Evolutionary conservation across 2,113 vertebrate genomes (phyloP), one percentile per base, ranked within the genome.

Genomic region (Ictalurus furcatus): DNA sequence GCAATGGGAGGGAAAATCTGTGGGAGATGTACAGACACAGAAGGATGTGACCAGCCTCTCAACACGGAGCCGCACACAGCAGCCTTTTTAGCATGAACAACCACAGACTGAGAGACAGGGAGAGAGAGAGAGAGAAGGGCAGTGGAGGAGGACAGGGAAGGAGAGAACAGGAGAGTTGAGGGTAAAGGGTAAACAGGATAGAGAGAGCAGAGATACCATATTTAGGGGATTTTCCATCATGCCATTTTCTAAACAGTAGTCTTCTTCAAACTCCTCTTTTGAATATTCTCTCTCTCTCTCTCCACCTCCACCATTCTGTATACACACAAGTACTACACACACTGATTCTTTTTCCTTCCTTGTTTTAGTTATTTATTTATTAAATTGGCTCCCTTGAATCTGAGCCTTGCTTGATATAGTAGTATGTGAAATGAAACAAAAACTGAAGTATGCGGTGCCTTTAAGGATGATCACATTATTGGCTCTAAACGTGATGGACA

Each of bases 31-130:
- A 85, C 87, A 83, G 90, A 85, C 83, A 85, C 84, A 61, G 83
- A 82, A 85, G 90, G 91, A 92, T 92, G 91, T 92, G 91, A 92
- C 91, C 89, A 88, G 91, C 91, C 91, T 92, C 87, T 91, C 87
- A 92, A 92, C 88, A 69, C 85, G 73, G 87, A 88, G 87, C 87
- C 58, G 73, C 87, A 91, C 91, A 92, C 91, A 91, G 90, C 90
- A 89, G 88, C 90, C 90, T 91, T 92, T 87, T 92, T 92, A 91
- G 88, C 89, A 91, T 92, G 91, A 90, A 90, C 90, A 92, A 86
- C 73, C 85, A 89, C 85, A 90, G 84, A 85, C 52, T 69, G 83
- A 81, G 81, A 44, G 76, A 52, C n/a, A n/a, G 69, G 61, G 85
- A 65, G 89, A 69, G 87, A 56, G 84, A 12, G 23, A 44, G 76